Percentiles rank a stretch among this genome's conserved stretches.
Evolutionary conservation across 1,140 invertebrate genomes (phyloP).

Genomic region (Zophobas morio): DNA sequence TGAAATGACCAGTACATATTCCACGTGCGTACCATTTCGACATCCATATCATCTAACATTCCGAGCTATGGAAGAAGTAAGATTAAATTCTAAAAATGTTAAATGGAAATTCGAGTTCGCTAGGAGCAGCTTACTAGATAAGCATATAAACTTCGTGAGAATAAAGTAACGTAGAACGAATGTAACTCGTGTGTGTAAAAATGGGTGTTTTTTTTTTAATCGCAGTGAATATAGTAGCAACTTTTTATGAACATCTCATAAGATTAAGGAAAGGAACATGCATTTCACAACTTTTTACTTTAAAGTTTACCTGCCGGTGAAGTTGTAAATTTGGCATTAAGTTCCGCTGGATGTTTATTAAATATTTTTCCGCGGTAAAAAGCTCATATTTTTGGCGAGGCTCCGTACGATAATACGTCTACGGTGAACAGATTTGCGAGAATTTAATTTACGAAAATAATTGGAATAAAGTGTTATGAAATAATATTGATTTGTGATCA

Average conservation of each 20-base stretch:
- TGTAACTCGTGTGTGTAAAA: no score
- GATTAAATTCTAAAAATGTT: background rate
- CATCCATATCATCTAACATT: constrained; percentile 7
- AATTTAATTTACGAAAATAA: constrained; percentile 25
- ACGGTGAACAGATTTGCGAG: background rate
- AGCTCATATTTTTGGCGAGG: background rate
- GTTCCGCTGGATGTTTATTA: no score
- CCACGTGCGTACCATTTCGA: background rate
- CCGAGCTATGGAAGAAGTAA: background rate
- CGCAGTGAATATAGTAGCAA: no score
- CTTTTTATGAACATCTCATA: no score
- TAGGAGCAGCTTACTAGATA: no score
- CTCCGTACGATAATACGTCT: background rate
- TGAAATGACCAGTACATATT: constrained; percentile 27
- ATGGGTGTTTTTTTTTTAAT: no score
- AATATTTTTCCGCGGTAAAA: background rate
- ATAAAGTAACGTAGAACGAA: no score
- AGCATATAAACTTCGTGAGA: no score
- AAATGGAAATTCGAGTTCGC: background rate
- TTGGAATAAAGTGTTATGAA: constrained; percentile 24
- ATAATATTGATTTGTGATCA: constrained; percentile 34
- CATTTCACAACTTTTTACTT: no score
- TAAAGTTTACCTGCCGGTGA: no score
- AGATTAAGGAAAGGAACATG: no score
- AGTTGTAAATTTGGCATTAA: no score